Evolutionary conservation across 2,797 vertebrate species (phyloP).

Genomic region (Chelon auratus): DNA sequence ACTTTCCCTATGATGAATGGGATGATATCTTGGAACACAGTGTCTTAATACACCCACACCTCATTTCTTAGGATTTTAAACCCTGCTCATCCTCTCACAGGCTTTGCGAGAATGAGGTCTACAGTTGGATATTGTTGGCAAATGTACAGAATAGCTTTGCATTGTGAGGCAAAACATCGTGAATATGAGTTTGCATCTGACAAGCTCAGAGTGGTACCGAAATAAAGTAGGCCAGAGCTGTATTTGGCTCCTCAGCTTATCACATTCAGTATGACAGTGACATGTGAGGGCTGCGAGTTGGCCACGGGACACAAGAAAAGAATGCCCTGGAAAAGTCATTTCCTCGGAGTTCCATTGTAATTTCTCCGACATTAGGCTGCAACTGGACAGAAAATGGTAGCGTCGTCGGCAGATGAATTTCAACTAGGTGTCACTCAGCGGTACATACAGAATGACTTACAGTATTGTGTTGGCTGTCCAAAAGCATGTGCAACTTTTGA

Average conservation of each 20-base stretch:
- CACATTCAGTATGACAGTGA: not conserved
- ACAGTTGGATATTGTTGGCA: not conserved
- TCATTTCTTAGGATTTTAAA: not conserved
- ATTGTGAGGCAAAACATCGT: not conserved
- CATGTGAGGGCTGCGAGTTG: slow-evolving; percentile 25
- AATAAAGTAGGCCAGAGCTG: slow-evolving; percentile 30
- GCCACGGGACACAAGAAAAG: not conserved
- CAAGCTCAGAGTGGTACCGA: not conserved
- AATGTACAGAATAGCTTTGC: not conserved
- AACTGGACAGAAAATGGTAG: not conserved
- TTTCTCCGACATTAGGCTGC: not conserved
- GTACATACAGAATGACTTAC: not conserved
- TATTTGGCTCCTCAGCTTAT: slow-evolving; percentile 13
- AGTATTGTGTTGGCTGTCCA: slow-evolving; percentile 3
- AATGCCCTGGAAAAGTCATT: not conserved
- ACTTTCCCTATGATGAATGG: not conserved
- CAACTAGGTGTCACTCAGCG: not conserved
- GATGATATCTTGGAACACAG: not conserved
- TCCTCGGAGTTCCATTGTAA: not conserved
- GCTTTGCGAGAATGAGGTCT: not conserved
- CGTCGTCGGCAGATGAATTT: not conserved
- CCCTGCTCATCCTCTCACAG: not conserved
- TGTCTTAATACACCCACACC: not conserved
- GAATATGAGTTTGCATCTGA: not conserved
- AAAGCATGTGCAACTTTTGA: not conserved